These are phyloP conservation scores for Perca schrenkii DNA, from an alignment of 2,113 vertebrate species.

Conservation along the genomic window DNA sequence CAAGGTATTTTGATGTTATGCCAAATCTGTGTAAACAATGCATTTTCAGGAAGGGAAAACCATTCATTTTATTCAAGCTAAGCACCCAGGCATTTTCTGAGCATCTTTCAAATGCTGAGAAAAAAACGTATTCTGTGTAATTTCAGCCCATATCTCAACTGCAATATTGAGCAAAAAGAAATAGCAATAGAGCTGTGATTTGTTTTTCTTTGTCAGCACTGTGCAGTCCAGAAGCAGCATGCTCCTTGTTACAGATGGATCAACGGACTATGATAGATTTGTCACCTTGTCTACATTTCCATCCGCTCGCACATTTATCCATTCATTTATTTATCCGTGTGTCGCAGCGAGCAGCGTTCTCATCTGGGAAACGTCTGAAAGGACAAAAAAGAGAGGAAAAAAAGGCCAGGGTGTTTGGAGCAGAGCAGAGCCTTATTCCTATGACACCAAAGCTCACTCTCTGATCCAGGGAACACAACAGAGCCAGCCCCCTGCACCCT, in stretches of 20 bases:
- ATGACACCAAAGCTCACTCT: constrained; percentile 70
- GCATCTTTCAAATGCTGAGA: constrained; percentile 46
- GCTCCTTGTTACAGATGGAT: constrained; percentile 52
- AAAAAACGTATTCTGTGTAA: constrained; percentile 28
- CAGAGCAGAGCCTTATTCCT: constrained; percentile 61
- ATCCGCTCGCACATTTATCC: constrained; percentile 44
- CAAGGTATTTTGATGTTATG: constrained; percentile 42
- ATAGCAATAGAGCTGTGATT: constrained; percentile 42
- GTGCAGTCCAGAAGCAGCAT: constrained; percentile 23
- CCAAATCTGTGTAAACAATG: constrained; percentile 52
- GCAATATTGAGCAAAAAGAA: constrained; percentile 45
- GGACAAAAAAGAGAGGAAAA: constrained; percentile 40
- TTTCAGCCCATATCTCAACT: constrained; percentile 38
- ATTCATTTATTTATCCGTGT: constrained; percentile 47
- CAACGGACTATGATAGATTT: constrained; percentile 48
- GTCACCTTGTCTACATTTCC: constrained; percentile 61
- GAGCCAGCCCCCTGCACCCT: constrained; percentile 52
- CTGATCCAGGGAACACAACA: constrained; percentile 77
- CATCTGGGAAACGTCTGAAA: constrained; percentile 53
- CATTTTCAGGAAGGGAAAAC: constrained; percentile 40
- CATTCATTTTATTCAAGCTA: constrained; percentile 58
- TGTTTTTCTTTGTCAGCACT: constrained; percentile 53
- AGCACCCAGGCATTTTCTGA: constrained; percentile 36
- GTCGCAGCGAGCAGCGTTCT: constrained; percentile 34
- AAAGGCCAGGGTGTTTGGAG: constrained; percentile 57